phyloP scores from a whole-genome alignment of 2,113 vertebrate species.

The Propithecus coquereli region DNA sequence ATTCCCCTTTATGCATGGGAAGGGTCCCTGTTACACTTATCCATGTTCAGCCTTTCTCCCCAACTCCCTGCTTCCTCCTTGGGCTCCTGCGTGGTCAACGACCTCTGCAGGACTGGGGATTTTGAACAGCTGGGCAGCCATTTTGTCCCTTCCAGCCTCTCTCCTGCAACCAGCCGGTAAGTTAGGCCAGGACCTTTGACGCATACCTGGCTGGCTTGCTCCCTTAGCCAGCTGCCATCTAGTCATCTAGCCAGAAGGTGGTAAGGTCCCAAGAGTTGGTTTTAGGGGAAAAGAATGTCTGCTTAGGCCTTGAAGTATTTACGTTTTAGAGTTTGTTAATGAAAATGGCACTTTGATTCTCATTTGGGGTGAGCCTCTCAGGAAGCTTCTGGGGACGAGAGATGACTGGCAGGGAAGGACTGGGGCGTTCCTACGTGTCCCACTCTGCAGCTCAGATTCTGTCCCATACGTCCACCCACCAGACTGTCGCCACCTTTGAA shows the following conservation, averaged over 20 bases:
- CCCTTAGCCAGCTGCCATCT: fast-evolving
- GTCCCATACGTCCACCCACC: too few relatives aligned
- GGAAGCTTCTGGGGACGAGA: neutral
- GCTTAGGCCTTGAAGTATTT: neutral
- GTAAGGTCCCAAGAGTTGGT: neutral
- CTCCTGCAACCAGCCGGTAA: fast-evolving
- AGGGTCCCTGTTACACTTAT: neutral
- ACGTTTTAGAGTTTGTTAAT: neutral
- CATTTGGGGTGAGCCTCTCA: neutral
- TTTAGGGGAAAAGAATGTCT: neutral
- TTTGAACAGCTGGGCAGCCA: fast-evolving
- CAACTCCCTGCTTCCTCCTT: neutral
- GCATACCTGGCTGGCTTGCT: neutral
- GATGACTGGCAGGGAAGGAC: too few relatives aligned
- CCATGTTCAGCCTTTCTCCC: neutral
- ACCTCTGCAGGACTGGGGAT: fast-evolving
- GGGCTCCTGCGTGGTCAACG: neutral
- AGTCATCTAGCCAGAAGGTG: neutral
- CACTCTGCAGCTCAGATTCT: neutral
- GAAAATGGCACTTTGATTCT: neutral
- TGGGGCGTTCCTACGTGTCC: fast-evolving
- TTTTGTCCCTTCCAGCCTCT: neutral
- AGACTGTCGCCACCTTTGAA: neutral
- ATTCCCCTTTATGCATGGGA: neutral
- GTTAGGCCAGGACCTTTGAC: neutral